These are phyloP conservation scores for Dinocampus coccinellae DNA, from an alignment of 2,888 invertebrate species.

Conservation along the genomic window DNA sequence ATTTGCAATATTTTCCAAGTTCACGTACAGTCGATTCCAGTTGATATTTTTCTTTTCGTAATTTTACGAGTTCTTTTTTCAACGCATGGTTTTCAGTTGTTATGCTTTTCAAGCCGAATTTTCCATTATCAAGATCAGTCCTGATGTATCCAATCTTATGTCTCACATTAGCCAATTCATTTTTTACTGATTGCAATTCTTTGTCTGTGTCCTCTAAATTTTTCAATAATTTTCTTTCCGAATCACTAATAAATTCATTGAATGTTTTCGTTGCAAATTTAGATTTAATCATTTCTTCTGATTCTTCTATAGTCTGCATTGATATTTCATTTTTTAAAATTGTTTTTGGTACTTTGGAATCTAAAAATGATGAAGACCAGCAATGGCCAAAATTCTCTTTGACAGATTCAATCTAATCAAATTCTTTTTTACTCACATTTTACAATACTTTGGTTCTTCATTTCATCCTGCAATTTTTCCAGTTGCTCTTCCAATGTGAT, in stretches of 20 bases:
- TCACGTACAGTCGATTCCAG: slow-evolving; percentile 21
- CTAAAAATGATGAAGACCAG: not conserved
- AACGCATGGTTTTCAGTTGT: slow-evolving; percentile 48
- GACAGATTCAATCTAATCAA: not conserved
- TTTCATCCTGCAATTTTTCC: slow-evolving; percentile 31
- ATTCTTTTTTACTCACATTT: not conserved
- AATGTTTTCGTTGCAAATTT: slow-evolving; percentile 12
- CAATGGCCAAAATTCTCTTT: not conserved
- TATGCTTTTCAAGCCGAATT: slow-evolving; percentile 39
- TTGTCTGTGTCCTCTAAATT: slow-evolving; percentile 35
- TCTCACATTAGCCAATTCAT: slow-evolving; percentile 47
- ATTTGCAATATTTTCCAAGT: slow-evolving; percentile 15
- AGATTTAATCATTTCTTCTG: not conserved
- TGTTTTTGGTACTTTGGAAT: not conserved
- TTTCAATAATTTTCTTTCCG: slow-evolving; percentile 29
- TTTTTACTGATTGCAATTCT: slow-evolving; percentile 49
- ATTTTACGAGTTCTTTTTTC: slow-evolving; percentile 49
- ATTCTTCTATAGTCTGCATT: slow-evolving; percentile 30
- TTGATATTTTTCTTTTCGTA: slow-evolving; percentile 31
- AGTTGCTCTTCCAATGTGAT: slow-evolving; percentile 26
- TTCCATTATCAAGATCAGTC: slow-evolving; percentile 39
- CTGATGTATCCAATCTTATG: slow-evolving; percentile 44
- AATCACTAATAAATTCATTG: slow-evolving; percentile 9
- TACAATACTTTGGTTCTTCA: not conserved
- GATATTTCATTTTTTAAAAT: not conserved